Conservation (phyloP, 2,113 vertebrate species). For the Sphyrna mokarran region DNA sequence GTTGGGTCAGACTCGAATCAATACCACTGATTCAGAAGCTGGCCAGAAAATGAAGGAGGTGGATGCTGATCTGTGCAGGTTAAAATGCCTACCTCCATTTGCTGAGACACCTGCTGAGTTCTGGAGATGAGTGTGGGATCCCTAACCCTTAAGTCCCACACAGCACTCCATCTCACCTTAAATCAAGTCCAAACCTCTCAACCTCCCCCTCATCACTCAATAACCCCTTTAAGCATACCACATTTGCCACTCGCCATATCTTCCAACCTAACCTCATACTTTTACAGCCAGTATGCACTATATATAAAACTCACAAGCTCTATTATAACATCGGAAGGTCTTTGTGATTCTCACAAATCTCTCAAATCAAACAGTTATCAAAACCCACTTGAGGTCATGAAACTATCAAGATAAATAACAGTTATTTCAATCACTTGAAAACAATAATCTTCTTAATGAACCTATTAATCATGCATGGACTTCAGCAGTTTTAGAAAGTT, state of each 20-base stretch:
- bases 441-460: not conserved
- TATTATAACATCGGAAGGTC: not conserved
- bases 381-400: not conserved
- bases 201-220: too few species aligned
- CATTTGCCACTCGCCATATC: too few species aligned
- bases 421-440: not conserved
- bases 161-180: not conserved
- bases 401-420: not conserved
- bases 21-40: not conserved
- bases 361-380: not conserved
- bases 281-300: not conserved
- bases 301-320: not conserved
- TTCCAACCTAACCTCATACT: not conserved
- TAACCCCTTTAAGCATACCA: not conserved
- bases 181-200: not conserved
- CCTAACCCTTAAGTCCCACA: not conserved
- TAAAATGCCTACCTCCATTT: not conserved
- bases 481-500: too few species aligned
- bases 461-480: too few species aligned
- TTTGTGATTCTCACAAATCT: not conserved
- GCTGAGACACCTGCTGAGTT: not conserved
- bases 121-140: not conserved
- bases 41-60: too few species aligned
- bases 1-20: not conserved
- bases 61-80: not conserved